These are phyloP conservation scores for Pristionchus japonicus DNA, from an alignment of 2,888 invertebrate species.

Conservation along the genomic window DNA sequence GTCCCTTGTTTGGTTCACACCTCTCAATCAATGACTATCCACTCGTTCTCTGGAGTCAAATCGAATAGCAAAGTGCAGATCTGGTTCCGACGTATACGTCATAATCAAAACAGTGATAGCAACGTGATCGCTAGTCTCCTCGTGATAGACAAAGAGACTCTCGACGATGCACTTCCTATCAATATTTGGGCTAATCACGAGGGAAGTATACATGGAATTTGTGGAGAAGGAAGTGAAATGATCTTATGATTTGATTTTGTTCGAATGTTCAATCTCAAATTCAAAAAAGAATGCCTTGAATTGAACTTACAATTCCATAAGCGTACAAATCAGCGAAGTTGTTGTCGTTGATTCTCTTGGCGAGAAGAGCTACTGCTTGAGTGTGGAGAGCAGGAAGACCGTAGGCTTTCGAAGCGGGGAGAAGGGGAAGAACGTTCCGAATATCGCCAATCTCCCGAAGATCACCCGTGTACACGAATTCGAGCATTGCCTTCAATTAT, in stretches of 20 bases:
- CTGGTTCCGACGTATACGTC: background rate
- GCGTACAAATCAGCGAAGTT: slow-evolving; percentile 91
- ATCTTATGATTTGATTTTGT: background rate
- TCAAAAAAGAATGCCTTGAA: no score
- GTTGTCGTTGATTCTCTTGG: slow-evolving; percentile 84
- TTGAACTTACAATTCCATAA: slow-evolving; percentile 51
- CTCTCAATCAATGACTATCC: background rate
- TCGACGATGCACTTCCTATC: background rate
- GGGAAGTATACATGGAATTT: background rate
- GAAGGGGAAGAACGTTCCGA: slow-evolving; percentile 84
- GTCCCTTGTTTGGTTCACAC: background rate
- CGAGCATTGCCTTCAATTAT: slow-evolving; percentile 86
- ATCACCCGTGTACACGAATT: slow-evolving; percentile 91
- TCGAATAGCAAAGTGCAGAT: background rate
- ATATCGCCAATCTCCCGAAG: slow-evolving; percentile 86
- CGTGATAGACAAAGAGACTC: background rate
- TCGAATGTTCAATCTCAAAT: no score
- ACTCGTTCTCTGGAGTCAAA: background rate
- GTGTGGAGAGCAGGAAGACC: slow-evolving; percentile 88
- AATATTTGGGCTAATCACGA: background rate
- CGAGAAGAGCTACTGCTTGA: slow-evolving; percentile 89
- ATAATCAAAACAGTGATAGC: background rate
- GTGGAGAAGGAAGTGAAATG: background rate
- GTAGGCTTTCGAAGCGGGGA: slow-evolving; percentile 93
- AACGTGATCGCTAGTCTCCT: background rate